Evolutionary conservation across 2,888 invertebrate species (phyloP).

Genomic region (Euzophera pinguis): DNA sequence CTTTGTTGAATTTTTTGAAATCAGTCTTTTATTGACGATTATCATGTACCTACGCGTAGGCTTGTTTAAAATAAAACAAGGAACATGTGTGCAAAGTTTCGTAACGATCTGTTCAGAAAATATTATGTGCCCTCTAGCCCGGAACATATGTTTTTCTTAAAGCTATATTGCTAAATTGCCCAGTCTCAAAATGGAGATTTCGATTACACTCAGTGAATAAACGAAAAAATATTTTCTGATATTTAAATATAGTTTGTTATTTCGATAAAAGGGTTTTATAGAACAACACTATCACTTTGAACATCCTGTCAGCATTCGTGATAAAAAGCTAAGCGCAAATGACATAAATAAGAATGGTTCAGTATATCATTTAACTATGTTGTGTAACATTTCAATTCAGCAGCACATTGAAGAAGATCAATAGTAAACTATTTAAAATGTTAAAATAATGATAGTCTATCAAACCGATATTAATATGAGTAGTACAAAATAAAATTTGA

Average conservation of each 20-base stretch:
- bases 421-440: too few species aligned
- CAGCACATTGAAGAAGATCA: too few species aligned
- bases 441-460: background rate
- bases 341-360: constrained; percentile 22
- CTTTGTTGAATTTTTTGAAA: background rate
- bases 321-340: constrained; percentile 27
- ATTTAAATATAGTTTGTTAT: background rate
- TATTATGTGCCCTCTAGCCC: too few species aligned
- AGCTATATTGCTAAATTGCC: too few species aligned
- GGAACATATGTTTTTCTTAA: too few species aligned
- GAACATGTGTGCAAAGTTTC: too few species aligned
- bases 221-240: background rate
- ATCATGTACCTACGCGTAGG: background rate
- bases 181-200: too few species aligned
- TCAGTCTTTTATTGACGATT: background rate
- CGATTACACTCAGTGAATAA: too few species aligned
- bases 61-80: too few species aligned
- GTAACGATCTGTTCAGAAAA: too few species aligned
- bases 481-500: too few species aligned
- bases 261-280: background rate
- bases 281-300: constrained; percentile 21
- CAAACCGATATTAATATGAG: too few species aligned
- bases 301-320: constrained; percentile 50
- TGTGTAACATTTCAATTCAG: background rate
- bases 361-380: constrained; percentile 8